Base-by-base conservation (phyloP, 2,797 vertebrate species). In the Oophaga sylvatica region DNA sequence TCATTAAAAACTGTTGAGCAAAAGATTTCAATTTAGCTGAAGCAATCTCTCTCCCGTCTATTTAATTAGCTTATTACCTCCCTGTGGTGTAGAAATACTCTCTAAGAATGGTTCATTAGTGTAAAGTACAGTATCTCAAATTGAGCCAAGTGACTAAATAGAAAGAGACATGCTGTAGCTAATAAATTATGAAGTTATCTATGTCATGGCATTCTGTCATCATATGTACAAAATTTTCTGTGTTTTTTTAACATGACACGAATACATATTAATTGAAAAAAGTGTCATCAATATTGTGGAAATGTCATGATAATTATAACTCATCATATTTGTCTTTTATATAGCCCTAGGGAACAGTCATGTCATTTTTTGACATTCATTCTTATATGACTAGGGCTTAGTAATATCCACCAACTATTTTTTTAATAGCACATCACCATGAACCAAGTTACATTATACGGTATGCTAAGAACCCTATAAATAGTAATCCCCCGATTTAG, bases 281-380 rank as follows among this genome's bases (percentile, higher is more conserved):
- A 65, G 70, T 56, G 12, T 65, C 62, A 29, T 22, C 45, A 62
- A 56, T 73, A 78, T 17, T 67, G 22, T 29, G 48, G 29, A 79
- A 84, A 77, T 84, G 83, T 84, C 83, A 84, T 63, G 71, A 53
- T 73, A 76, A 84, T 76, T 76, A 63, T 76, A 84, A 84, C 59
- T 35, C 68, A 73, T 26, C 20, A 48, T 75, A 60, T 35, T 35
- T 8, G 71, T 41, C 59, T 76, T 77, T 77, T 20, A n/a, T 22
- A 60, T 20, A 80, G 29, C 57, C 48, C 13, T 60, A 11, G 57
- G 11, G 57, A 22, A 62, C 26, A 63, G 59, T 63, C 60, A 81
- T 81, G 62, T 63, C 16, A 62, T 76, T 15, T n/a, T 70, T 7
- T 59, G 22, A 65, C 73, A 53, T 35, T 48, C 26, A 29, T 77